Percentiles rank a stretch among this genome's conserved stretches.
Conservation (phyloP, 2,888 invertebrate species). For the Eugnorisma glareosa region DNA sequence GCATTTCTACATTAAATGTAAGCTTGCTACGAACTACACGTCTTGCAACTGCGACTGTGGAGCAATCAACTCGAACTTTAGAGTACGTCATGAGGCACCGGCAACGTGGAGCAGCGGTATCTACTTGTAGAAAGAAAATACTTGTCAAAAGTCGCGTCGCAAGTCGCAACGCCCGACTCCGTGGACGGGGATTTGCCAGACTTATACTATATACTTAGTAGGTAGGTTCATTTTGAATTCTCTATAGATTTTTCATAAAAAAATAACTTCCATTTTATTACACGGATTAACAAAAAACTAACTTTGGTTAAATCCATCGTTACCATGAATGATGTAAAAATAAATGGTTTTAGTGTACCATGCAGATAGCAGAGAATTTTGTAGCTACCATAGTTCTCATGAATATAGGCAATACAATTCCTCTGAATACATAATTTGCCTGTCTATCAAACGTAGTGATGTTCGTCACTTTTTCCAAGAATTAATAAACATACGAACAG, state of each 20-base stretch:
- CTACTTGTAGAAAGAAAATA: neutral
- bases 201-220: neutral
- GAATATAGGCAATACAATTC: no score
- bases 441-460: neutral
- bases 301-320: neutral
- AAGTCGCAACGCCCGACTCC: neutral
- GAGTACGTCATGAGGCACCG: neutral
- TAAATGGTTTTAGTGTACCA: no score
- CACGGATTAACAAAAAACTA: neutral
- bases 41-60: neutral
- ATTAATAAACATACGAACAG: neutral
- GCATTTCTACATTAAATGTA: neutral
- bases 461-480: neutral
- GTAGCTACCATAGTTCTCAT: neutral
- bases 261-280: neutral
- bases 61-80: neutral
- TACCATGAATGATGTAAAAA: neutral
- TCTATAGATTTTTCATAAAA: neutral
- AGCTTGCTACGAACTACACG: neutral
- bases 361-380: neutral
- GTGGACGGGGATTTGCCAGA: neutral
- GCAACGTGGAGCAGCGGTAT: no score
- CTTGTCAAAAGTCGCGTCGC: neutral
- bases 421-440: neutral
- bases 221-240: neutral